Conservation (phyloP, 2,797 vertebrate species). For the Brotula barbata region DNA sequence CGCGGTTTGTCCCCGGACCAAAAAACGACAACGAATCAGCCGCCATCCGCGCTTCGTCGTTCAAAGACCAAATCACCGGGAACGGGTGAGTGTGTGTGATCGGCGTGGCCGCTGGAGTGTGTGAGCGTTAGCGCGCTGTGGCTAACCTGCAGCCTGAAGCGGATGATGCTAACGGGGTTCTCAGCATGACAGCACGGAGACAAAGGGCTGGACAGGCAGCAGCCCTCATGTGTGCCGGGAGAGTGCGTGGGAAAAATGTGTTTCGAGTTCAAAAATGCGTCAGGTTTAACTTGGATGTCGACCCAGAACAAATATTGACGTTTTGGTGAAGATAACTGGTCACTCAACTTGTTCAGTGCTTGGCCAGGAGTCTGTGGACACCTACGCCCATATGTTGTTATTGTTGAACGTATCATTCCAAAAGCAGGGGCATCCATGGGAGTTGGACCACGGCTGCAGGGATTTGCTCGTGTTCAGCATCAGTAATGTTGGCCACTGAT, state of each 20-base stretch:
- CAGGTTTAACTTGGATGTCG: no score
- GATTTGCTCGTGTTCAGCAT: no score
- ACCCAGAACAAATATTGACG: neutral
- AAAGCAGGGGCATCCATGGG: no score
- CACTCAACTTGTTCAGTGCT: neutral
- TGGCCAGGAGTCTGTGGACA: neutral
- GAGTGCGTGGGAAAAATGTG: neutral
- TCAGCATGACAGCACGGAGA: conserved; percentile 50
- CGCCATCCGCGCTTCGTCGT: neutral
- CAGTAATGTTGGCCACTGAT: no score
- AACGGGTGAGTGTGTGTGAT: conserved; percentile 62
- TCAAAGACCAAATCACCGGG: conserved; percentile 27
- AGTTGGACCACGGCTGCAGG: no score
- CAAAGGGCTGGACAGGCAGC: conserved; percentile 57
- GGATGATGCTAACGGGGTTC: conserved; percentile 24
- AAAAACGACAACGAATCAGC: neutral
- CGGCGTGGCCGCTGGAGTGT: neutral
- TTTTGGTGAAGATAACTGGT: neutral
- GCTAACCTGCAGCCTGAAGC: conserved; percentile 48
- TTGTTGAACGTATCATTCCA: no score
- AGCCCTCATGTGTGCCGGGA: neutral
- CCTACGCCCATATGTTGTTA: neutral
- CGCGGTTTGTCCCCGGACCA: conserved; percentile 15
- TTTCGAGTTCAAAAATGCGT: neutral
- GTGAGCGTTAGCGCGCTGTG: conserved; percentile 9